Conservation (phyloP, 2,888 invertebrate genomes). For the Schizaphis graminum region DNA sequence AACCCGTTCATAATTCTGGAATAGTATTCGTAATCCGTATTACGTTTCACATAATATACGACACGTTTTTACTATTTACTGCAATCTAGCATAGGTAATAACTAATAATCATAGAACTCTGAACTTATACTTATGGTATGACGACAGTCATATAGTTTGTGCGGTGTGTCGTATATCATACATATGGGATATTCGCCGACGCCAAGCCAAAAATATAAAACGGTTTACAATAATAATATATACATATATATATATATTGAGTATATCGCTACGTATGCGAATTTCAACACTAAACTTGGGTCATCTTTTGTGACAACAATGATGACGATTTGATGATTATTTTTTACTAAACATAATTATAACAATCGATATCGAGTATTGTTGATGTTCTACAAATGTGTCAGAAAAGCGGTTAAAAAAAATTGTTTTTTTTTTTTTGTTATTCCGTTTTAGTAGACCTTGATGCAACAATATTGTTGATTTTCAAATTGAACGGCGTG, state of each 20-base stretch:
- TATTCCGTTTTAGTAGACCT: constrained; percentile 18
- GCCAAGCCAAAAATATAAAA: not conserved
- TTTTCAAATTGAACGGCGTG: not conserved
- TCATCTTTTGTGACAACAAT: constrained; percentile 31
- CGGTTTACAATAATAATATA: not conserved
- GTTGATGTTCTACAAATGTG: constrained; percentile 41
- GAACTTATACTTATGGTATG: not conserved
- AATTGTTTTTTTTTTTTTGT: constrained; percentile 19
- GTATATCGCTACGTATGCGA: constrained; percentile 43
- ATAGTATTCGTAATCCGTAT: not conserved
- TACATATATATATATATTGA: not conserved
- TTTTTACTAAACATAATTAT: not conserved
- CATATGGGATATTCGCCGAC: not conserved
- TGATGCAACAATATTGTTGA: constrained; percentile 21
- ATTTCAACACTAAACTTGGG: constrained; percentile 35
- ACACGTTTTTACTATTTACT: not conserved
- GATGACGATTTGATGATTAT: constrained; percentile 34
- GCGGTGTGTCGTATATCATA: not conserved
- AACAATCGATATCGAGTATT: constrained; percentile 44
- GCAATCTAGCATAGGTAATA: not conserved
- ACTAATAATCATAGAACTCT: not conserved
- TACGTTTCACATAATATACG: not conserved
- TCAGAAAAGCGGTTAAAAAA: constrained; percentile 27
- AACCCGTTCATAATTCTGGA: not conserved
- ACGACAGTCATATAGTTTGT: not conserved